Base-by-base conservation (phyloP, 2,888 invertebrate species). In the Brenthis ino region DNA sequence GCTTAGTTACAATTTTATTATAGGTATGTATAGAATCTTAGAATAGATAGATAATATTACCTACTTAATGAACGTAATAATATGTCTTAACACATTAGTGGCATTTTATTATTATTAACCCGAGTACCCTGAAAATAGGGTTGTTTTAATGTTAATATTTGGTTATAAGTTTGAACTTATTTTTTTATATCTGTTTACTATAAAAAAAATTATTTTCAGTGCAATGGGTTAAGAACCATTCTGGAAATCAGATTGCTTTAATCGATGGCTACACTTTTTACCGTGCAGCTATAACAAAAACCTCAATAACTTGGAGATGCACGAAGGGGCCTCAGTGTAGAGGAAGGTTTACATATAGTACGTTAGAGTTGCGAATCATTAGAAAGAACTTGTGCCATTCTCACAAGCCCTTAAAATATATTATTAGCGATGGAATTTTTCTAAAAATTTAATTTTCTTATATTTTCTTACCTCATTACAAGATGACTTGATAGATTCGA, bases 231-330 rank as follows among this genome's bases (percentile, higher is more conserved):
- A 69, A 20, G 5, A 81, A 79, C 47, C 69, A 53, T 16, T 16
- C 67, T 0, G 80, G 82, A 0, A 81, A 75, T 48, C 61, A 54
- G 11, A 33, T 81, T 16, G 79, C 78, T 0, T 13, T 84, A 11
- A 16, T 79, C 0, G 67, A 76, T 8, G 78, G 78, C 0, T 76
- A 71, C 60, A 73, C 76, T 0, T 80, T 77, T 67, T 79, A 75
- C 64, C 55, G 65, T 5, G 68, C 72, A 12, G 63, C 28, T 4
- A 67, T 47, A 16, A 65, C 55, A 2, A 58, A 28, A 3, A 68
- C 12, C 28, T 74, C 72, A 0, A 47, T 72, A 5, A 67, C 63
- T 0, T 81, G 78, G 80, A 55, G 73, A 8, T 81, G 81, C 57
- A 76, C 76, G 0, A 71, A 58, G 20, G 75, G 74, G 1, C 58